These are phyloP conservation scores for Drosophila busckii DNA, from an alignment of 1,140 invertebrate species.

Conservation along the genomic window DNA sequence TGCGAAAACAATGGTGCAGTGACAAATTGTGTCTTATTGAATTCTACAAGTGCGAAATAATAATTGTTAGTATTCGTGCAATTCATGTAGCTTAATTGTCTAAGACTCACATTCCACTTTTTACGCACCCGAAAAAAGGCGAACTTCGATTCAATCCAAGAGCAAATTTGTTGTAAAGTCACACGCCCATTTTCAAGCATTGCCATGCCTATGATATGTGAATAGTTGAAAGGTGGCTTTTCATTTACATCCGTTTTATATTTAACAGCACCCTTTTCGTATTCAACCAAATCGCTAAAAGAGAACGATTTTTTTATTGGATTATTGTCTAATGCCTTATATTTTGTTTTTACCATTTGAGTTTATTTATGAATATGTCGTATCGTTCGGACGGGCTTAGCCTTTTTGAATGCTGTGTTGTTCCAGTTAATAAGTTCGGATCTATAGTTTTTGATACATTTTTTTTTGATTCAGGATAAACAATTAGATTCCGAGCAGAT, in stretches of 20 bases:
- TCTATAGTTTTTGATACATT: not conserved
- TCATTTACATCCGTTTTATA: constrained; percentile 60
- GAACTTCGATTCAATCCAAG: constrained; percentile 76
- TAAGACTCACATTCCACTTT: constrained; percentile 76
- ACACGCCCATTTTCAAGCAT: constrained; percentile 69
- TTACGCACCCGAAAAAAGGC: constrained; percentile 70
- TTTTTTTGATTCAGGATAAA: not conserved
- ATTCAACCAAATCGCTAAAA: constrained; percentile 54
- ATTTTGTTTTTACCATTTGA: constrained; percentile 46
- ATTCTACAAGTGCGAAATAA: constrained; percentile 42
- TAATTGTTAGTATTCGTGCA: not conserved
- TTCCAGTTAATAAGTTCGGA: too few relatives aligned
- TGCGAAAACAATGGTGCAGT: constrained; percentile 74
- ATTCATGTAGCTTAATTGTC: not conserved
- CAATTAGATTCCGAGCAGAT: not conserved
- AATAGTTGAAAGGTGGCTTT: constrained; percentile 77
- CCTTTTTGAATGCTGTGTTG: constrained; percentile 25
- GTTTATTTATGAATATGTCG: constrained; percentile 63
- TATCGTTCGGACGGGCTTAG: constrained; percentile 56
- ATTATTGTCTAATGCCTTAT: not conserved
- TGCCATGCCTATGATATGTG: constrained; percentile 77
- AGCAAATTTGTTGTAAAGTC: constrained; percentile 74
- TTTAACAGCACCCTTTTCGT: constrained; percentile 49
- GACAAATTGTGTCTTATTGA: constrained; percentile 77
- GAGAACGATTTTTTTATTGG: not conserved